Evolutionary conservation across 2,797 vertebrate genomes (phyloP).

Genomic region (Tadarida brasiliensis): DNA sequence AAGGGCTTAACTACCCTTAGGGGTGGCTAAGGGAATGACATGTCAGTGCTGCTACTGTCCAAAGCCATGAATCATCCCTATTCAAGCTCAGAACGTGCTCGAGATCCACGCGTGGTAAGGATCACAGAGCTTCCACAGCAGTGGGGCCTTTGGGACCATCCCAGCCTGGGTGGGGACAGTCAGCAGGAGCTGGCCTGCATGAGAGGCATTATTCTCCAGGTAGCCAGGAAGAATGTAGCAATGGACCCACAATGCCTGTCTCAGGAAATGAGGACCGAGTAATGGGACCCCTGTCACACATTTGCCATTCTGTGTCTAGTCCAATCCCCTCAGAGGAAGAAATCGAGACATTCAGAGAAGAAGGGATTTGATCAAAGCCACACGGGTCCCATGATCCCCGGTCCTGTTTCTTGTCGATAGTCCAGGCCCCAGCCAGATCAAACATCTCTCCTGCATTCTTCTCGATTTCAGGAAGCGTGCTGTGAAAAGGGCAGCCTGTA

Average conservation of each 20-base stretch:
- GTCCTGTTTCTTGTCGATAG: not conserved
- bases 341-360: not conserved
- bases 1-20: not conserved
- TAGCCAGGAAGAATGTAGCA: not conserved
- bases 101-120: rapidly evolving
- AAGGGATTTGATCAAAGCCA: not conserved
- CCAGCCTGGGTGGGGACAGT: rapidly evolving
- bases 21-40: not conserved
- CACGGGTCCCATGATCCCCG: rapidly evolving
- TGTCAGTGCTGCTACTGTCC: not conserved
- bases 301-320: not conserved
- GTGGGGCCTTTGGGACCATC: rapidly evolving
- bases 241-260: no score
- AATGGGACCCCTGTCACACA: no score
- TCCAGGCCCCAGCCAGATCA: not conserved
- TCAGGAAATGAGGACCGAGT: not conserved
- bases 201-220: not conserved
- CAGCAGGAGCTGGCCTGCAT: rapidly evolving
- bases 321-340: not conserved
- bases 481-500: not conserved
- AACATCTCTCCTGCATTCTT: not conserved
- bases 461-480: not conserved
- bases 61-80: not conserved
- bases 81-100: not conserved
- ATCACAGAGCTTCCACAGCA: not conserved